Conservation (phyloP, 2,888 invertebrate species). For the Epistrophe eligans region DNA sequence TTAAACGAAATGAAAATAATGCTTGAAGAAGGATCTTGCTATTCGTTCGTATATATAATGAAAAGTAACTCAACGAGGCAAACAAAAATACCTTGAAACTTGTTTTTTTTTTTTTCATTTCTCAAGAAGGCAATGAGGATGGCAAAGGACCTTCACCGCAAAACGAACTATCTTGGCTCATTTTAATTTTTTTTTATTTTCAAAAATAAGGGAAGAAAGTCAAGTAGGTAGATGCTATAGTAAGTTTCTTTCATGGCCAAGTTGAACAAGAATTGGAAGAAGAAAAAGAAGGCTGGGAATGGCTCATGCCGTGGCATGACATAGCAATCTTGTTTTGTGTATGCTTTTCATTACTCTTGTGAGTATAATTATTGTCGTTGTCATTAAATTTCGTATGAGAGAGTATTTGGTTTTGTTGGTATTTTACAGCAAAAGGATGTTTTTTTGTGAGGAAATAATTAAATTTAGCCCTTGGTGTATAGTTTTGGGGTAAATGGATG, state of each 20-base stretch:
- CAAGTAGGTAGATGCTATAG: slow-evolving; percentile 61
- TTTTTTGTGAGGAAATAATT: slow-evolving; percentile 56
- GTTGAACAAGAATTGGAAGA: slow-evolving; percentile 10
- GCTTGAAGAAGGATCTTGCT: slow-evolving; percentile 65
- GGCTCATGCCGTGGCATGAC: background rate
- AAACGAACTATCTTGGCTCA: slow-evolving; percentile 57
- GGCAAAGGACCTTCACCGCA: slow-evolving; percentile 70
- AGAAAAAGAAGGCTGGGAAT: background rate
- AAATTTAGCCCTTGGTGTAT: slow-evolving; percentile 47
- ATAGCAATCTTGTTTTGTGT: slow-evolving; percentile 56
- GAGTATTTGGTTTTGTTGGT: slow-evolving; percentile 8
- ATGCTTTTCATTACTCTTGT: slow-evolving; percentile 66
- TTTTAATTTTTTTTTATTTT: slow-evolving; percentile 2
- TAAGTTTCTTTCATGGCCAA: slow-evolving; percentile 33
- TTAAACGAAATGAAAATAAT: slow-evolving; percentile 47
- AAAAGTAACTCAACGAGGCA: slow-evolving; percentile 56
- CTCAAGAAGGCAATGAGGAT: slow-evolving; percentile 49
- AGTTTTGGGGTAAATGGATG: slow-evolving; percentile 44
- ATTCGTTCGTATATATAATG: slow-evolving; percentile 21
- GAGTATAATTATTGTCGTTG: slow-evolving; percentile 67
- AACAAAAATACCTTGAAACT: slow-evolving; percentile 65
- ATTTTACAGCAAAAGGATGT: background rate
- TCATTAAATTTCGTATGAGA: slow-evolving; percentile 62
- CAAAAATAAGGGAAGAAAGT: slow-evolving; percentile 39
- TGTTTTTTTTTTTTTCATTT: background rate